Evolutionary conservation across 2,797 vertebrate genomes (phyloP).

Genomic region (Semaprochilodus insignis): DNA sequence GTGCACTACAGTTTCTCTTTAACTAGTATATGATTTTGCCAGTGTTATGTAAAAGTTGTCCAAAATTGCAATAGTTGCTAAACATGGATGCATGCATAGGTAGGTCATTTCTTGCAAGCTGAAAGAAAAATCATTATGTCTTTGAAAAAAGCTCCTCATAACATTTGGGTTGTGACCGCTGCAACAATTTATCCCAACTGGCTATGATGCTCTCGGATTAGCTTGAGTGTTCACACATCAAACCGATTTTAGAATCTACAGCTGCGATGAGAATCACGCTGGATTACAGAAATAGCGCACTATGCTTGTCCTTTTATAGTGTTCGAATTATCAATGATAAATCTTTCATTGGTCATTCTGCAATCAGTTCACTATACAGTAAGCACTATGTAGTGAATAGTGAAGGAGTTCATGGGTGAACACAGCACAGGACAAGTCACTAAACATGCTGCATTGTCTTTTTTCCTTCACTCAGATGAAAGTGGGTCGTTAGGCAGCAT

Average conservation of each 20-base stretch:
- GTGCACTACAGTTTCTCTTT: too few relatives aligned
- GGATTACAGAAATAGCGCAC: too few relatives aligned
- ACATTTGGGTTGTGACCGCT: background rate
- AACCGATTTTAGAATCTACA: background rate
- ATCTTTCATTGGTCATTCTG: background rate
- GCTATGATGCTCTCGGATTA: background rate
- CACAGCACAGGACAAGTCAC: background rate
- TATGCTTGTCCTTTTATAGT: background rate
- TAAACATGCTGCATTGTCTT: background rate
- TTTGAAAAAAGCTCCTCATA: background rate
- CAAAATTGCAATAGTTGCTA: background rate
- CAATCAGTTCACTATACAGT: background rate
- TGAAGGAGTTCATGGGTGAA: background rate
- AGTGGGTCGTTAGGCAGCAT: constrained; percentile 55
- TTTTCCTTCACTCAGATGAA: constrained; percentile 34
- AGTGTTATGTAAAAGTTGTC: background rate
- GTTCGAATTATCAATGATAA: background rate
- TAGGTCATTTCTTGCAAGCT: background rate
- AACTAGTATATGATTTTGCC: too few relatives aligned
- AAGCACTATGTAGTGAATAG: background rate
- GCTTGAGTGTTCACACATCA: background rate
- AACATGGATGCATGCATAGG: background rate
- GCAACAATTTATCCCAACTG: background rate
- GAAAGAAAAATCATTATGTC: too few relatives aligned
- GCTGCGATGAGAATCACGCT: background rate